Base-by-base conservation (phyloP, 2,888 invertebrate genomes). In the Bibio marci region DNA sequence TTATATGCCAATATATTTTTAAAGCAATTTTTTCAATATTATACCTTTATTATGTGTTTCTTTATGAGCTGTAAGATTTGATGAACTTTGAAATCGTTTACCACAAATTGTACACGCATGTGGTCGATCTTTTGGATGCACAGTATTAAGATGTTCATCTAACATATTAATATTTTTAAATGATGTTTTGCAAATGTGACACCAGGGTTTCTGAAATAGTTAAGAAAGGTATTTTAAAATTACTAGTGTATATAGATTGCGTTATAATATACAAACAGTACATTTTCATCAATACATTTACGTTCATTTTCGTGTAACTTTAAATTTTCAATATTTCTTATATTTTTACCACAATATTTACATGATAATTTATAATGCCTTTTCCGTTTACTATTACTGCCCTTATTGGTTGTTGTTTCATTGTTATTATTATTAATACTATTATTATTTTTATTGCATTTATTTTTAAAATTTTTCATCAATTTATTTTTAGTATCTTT, bases 51-150 rank as follows among this genome's bases (percentile, higher is more conserved):
- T 37, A 19, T 40, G 40, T 7, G 40, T 37, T 22, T 44, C 35
- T 4, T 44, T 17, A 33, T 45, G 45, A 18, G 40, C 34, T 26
- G 44, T 44, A 2, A 43, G 38, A 36, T 44, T 45, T 10, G 43
- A 43, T 11, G 37, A 39, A 22, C 34, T 43, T 30, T 33, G 35
- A 38, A 46, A 46, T 4, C 18, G 31, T 15, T 44, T 39, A 3
- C 41, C 25, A 19, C 45, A 44, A 12, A 46, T 42, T n/a, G 41
- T 41, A 26, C 45, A 46, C 19, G 27, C 13, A 26, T 38, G 35
- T 5, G 26, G 33, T 17, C 22, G 8, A 14, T 18, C 30, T 30
- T 11, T 33, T 27, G 38, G 43, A 36, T 40, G 36, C 13, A 19
- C 10, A 15, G 12, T 11, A 15, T 13, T 28, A 31, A 37, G 25